Conservation (phyloP, 2,113 vertebrate genomes). For the Condylura cristata region DNA sequence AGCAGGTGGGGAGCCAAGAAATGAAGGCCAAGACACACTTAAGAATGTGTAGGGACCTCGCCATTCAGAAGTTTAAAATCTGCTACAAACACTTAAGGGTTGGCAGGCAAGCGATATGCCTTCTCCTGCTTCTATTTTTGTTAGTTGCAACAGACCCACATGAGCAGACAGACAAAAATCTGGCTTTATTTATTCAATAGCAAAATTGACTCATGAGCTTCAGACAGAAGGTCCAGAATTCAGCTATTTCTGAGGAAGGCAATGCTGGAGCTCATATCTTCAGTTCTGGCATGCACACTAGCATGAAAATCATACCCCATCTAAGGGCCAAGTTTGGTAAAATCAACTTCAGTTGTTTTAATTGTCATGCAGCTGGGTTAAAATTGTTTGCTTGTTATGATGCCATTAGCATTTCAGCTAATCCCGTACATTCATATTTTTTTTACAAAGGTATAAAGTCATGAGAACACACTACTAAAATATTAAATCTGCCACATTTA, state of each 20-base stretch:
- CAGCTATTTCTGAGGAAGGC: constrained; percentile 62
- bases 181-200: constrained; percentile 47
- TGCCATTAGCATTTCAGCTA: constrained; percentile 65
- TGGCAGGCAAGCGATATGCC: neutral
- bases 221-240: constrained; percentile 38
- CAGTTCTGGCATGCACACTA: constrained; percentile 36
- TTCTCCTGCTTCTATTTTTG: neutral
- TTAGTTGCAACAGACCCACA: neutral
- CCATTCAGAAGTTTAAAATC: neutral
- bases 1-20: neutral
- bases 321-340: constrained; percentile 62
- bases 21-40: neutral
- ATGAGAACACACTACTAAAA: constrained; percentile 59
- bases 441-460: constrained; percentile 68
- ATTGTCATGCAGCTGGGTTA: constrained; percentile 75
- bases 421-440: constrained; percentile 66
- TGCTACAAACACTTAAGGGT: neutral
- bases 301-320: constrained; percentile 20
- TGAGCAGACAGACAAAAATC: constrained; percentile 18
- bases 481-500: constrained; percentile 62
- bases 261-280: neutral
- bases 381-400: constrained; percentile 72
- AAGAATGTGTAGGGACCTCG: neutral
- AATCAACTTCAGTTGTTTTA: constrained; percentile 76
- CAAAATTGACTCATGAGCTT: constrained; percentile 56